Evolutionary conservation across 2,797 vertebrate genomes (phyloP), one percentile per base, ranked within the genome.

Genomic region (Pteropus rufus): DNA sequence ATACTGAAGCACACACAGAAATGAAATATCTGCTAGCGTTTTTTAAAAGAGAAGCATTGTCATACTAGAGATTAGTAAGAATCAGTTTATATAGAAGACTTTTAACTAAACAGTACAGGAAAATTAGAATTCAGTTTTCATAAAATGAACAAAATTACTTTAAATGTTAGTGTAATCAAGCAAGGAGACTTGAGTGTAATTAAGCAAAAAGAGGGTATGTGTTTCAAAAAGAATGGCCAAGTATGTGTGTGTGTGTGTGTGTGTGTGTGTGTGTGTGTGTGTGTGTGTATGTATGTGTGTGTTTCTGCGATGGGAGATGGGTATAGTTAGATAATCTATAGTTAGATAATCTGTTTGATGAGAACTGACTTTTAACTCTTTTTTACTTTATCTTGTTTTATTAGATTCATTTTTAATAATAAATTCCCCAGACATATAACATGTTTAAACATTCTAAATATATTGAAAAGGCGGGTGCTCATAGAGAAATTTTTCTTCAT

Each of bases 111-210:
- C 14, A 83, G 56, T 95, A 10, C 18, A 83, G 7, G 58, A 62
- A 96, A 94, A 92, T 89, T 89, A 85, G 34, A 95, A 91, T 89
- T 96, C 54, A 39, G 6, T 70, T 91, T 97, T 88, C 49, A 75
- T 85, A 93, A 93, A 77, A 79, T 79, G 39, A 94, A 36, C 36
- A 75, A 84, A 84, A 94, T 58, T 95, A 3, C 23, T 90, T 95
- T 90, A 56, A 84, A 70, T 94, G 5, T 87, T 58, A 94, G 8
- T 56, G 8, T 52, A 89, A 91, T 79, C 9, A 65, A 93, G 41
- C 3, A 83, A 69, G 44, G 7, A 31, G 29, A 83, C 23, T 26
- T 65, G 21, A 80, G 10, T 14, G 1, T 75, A 95, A 87, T 80
- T 86, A 93, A 91, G 9, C 34, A 77, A 85, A 49, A 79, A 83